These are phyloP conservation scores for Anomalospiza imberbis DNA, from an alignment of 2,797 vertebrate species.

Conservation along the genomic window DNA sequence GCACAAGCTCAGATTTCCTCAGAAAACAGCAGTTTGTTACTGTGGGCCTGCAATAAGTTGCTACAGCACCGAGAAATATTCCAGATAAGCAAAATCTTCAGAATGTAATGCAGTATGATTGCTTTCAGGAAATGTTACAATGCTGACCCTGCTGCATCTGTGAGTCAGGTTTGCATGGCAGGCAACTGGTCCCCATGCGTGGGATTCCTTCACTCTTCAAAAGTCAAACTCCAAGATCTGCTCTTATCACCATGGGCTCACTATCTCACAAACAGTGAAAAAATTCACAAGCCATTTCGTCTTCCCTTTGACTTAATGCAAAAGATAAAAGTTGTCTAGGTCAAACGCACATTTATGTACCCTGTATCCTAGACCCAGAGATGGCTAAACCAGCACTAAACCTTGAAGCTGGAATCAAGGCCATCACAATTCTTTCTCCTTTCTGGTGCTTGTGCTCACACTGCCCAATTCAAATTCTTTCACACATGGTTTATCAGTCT, in stretches of 20 bases:
- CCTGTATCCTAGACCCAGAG: background rate
- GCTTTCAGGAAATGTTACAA: slow-evolving; percentile 12
- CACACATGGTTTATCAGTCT: background rate
- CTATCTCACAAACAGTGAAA: background rate
- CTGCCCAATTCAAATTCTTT: background rate
- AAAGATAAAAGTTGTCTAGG: background rate
- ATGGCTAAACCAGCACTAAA: background rate
- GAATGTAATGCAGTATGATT: slow-evolving; percentile 18
- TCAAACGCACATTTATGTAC: background rate
- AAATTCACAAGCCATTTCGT: background rate
- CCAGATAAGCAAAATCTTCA: slow-evolving; percentile 60
- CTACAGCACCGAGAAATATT: slow-evolving; percentile 42
- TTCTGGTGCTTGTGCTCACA: background rate
- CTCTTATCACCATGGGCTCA: background rate
- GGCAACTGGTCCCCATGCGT: background rate
- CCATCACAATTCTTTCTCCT: background rate
- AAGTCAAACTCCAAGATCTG: background rate
- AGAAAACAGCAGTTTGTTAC: slow-evolving; percentile 52
- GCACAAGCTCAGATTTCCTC: slow-evolving; percentile 60
- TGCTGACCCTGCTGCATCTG: background rate
- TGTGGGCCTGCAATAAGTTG: slow-evolving; percentile 37
- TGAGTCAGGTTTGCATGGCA: background rate
- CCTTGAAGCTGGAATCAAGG: background rate
- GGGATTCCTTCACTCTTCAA: background rate
- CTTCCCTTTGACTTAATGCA: background rate